Evolutionary conservation across 2,113 vertebrate species (phyloP), one percentile per base, ranked within the genome.

Genomic region (Chunga burmeisteri): DNA sequence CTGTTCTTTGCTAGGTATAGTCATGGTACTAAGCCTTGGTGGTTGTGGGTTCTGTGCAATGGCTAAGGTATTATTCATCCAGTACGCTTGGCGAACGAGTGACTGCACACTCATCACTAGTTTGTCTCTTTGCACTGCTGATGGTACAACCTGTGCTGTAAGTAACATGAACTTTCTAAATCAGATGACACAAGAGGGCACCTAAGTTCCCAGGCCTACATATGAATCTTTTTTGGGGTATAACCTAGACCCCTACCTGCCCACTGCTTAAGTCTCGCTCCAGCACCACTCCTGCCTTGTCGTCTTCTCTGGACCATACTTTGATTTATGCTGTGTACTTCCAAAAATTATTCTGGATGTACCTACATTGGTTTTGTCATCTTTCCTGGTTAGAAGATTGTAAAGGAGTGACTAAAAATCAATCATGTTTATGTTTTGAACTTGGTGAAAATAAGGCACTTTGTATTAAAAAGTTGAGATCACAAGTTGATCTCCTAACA

Each of bases 21-120:
- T 25, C 2, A 3, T 8, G 14, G 16, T 50, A 9, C 12, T 38
- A 15, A 53, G 7, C 21, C 27, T 14, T 68, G 19, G 8, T 44
- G 7, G 8, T 18, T 52, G 5, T 29, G 36, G 7, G 13, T 27
- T 83, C 44, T 59, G 30, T 36, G 30, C 27, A 26, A 25, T 18
- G 19, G 27, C 49, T 75, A 30, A 63, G 9, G 32, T 19, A 25
- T 63, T 44, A 29, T 12, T 56, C 9, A 13, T 23, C 10, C 1
- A 1, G 11, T 47, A 20, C 0, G 1, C 25, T 30, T 36, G 40
- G 3, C 9, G 26, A 36, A 20, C 9, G 30, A 56, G 42, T 20
- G 23, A 52, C 16, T 63, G 18, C 6, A 18, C 2, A 1, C 16
- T 19, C 8, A 22, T 32, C 17, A 9, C 36, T 46, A 18, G 4